phyloP scores from a whole-genome alignment of 2,797 vertebrate genomes.

The Emydoidea blandingii region DNA sequence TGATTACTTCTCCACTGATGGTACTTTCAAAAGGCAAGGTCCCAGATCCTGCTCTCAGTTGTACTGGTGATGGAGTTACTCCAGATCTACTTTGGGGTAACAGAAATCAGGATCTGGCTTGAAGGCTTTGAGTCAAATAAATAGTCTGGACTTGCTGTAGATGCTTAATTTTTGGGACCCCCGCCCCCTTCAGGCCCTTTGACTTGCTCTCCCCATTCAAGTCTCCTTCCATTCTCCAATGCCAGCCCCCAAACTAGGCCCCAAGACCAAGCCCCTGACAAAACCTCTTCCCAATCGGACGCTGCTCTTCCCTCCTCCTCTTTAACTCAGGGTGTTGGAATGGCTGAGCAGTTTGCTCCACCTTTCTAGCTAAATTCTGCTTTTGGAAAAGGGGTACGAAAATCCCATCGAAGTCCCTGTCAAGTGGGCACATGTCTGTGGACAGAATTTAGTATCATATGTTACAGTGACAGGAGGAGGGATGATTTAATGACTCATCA shows the following conservation, averaged over 20 bases:
- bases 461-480: not conserved
- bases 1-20: not conserved
- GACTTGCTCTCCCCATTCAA: no score
- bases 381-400: no score
- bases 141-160: not conserved
- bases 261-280: no score
- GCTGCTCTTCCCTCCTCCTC: not conserved
- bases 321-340: no score
- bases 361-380: not conserved
- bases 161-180: no score
- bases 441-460: not conserved
- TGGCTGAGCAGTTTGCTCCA: not conserved
- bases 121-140: not conserved
- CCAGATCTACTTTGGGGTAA: not conserved
- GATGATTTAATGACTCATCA: not conserved
- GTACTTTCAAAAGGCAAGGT: not conserved
- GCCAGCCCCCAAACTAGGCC: no score
- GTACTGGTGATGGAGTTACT: not conserved
- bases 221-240: no score
- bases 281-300: not conserved
- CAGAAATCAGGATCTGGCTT: not conserved
- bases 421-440: not conserved
- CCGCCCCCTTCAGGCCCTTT: no score
- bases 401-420: not conserved
- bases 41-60: not conserved